Evolutionary conservation across 2,797 vertebrate genomes (phyloP), one percentile per base, ranked within the genome.

Genomic region (Tokudaia muenninki): DNA sequence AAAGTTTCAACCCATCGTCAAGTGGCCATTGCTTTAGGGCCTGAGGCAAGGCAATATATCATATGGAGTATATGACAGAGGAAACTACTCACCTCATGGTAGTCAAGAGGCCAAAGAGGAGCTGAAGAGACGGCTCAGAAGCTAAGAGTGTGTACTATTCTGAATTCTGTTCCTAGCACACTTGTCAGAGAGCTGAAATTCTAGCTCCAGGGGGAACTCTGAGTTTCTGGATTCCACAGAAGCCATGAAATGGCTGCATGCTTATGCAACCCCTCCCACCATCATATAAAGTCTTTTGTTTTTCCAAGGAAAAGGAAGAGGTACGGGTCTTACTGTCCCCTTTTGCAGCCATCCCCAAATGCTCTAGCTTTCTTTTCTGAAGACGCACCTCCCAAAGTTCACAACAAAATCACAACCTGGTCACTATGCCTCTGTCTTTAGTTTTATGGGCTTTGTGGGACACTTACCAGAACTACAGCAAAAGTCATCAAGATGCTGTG

Each of bases 401-500:
- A 52, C 21, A 57, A 8, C 16, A 78, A 29, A 41, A 26, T 52
- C 37, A 41, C 0, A 8, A 29, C 29, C 44, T 55, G 34, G 78
- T 19, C 57, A 50, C 55, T 11, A 17, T 31, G 7, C 10, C 50
- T 37, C 61, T 47, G 17, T 11, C 9, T 74, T 59, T 75, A 59
- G 22, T n/a, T 21, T 34, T 12, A 59, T 24, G 24, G 31, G 14
- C 16, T 90, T 84, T 79, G 9, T 50, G 75, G 12, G 21, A 8
- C 34, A 63, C 34, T 92, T 72, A 55, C 8, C 2, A 24, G n/a
- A 52, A 91, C 55, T 11, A 52, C 14, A 72, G 19, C 12, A 72
- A 84, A 96, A 95, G 72, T 50, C 97, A 92, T 94, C 91, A 97
- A 94, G 80, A 87, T 0, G 87, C 91, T 92, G 80, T 95, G 79